phyloP scores from a whole-genome alignment of 2,113 vertebrate species.

The Osmerus eperlanus region DNA sequence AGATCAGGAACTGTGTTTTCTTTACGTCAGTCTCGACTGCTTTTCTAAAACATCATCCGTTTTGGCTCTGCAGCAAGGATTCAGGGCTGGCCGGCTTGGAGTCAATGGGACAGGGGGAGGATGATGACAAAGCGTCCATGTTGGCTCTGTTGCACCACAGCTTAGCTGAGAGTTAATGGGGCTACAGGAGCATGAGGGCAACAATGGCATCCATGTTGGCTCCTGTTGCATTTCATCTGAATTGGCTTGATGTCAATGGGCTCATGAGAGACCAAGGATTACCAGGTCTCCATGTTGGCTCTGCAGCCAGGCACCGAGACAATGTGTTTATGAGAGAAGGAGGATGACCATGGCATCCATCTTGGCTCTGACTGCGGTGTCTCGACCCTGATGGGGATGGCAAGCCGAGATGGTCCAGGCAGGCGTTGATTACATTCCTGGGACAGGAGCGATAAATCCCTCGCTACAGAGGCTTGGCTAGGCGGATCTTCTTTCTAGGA shows the following conservation, averaged over 20 bases:
- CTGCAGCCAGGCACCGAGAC: neutral
- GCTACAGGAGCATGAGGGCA: neutral
- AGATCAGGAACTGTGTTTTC: neutral
- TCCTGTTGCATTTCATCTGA: neutral
- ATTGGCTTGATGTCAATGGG: neutral
- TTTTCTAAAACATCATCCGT: too few relatives aligned
- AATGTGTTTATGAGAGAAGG: neutral
- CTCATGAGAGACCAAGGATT: neutral
- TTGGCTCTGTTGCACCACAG: neutral
- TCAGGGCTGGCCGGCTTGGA: too few relatives aligned
- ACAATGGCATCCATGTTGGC: neutral
- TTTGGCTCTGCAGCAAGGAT: too few relatives aligned
- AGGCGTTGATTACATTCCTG: conserved; percentile 22
- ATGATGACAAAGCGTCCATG: too few relatives aligned
- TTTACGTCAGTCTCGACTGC: neutral
- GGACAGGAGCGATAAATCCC: conserved; percentile 20
- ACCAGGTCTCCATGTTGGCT: neutral
- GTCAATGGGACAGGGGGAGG: too few relatives aligned
- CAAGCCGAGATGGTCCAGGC: neutral
- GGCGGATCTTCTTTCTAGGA: conserved; percentile 1
- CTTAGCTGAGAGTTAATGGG: neutral
- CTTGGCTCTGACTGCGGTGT: neutral
- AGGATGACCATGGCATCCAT: conserved; percentile 10
- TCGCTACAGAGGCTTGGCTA: neutral
- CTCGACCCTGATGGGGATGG: neutral